Evolutionary conservation across 37 sponge, comb jelly and placozoan species (phyloP).

Genomic region (Crambe crambe): DNA sequence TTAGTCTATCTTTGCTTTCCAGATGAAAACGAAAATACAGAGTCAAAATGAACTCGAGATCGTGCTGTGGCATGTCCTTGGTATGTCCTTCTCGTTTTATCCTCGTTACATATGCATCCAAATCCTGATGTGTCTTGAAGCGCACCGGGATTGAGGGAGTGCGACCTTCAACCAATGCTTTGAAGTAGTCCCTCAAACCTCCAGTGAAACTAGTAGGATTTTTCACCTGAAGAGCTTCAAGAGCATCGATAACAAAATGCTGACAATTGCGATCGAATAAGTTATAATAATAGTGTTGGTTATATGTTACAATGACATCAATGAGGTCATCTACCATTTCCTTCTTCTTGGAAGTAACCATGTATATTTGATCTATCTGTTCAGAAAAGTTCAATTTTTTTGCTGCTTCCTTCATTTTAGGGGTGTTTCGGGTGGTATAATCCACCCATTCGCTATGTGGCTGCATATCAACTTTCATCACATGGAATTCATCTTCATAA

Average conservation of each 20-base stretch:
- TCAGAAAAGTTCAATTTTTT: background rate
- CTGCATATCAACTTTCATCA: background rate
- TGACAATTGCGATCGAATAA: conserved; percentile 33
- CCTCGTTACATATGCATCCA: conserved; percentile 12
- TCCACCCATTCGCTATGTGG: background rate
- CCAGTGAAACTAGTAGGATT: background rate
- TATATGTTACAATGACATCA: conserved; percentile 17
- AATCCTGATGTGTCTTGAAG: conserved; percentile 6
- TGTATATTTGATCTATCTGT: background rate
- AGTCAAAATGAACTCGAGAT: background rate
- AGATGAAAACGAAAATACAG: too few relatives aligned
- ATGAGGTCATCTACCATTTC: conserved; percentile 20
- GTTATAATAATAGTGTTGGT: background rate
- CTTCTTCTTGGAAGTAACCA: background rate
- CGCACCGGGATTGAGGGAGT: background rate
- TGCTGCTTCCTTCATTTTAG: background rate
- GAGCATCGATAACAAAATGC: conserved; percentile 25
- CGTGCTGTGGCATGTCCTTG: background rate
- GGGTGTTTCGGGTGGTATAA: too few relatives aligned
- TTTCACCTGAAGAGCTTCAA: conserved; percentile 4
- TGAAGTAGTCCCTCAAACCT: background rate
- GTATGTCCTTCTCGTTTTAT: background rate
- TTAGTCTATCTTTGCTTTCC: too few relatives aligned
- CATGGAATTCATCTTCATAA: background rate
- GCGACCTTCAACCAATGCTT: background rate